Base-by-base conservation (phyloP, 1,140 invertebrate species). In the Nasonia giraulti region DNA sequence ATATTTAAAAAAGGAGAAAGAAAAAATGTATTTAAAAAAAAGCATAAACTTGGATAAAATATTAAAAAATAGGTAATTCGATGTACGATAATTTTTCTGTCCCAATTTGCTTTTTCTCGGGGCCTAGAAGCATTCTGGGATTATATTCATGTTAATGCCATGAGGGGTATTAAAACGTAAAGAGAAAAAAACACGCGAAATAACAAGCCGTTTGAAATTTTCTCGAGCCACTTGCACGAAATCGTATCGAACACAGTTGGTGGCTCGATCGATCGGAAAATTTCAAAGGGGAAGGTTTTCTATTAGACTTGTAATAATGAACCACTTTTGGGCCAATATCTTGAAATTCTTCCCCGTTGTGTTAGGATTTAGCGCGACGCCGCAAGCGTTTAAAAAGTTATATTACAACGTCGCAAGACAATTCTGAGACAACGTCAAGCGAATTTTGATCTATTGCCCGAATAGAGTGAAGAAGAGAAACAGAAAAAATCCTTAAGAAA, bases 41-140 rank as follows among this genome's bases (percentile, higher is more conserved):
- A 68, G 20, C 68, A 71, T 71, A 33, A 27, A 50, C 71, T 83
- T 69, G 23, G 85, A 84, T 68, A 84, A 69, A 82, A 31, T 75
- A 40, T 50, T 74, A 47, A n/a, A 50, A 78, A 84, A 87, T 88
- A 88, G 89, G 87, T 90, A 89, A 91, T 89, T 89, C 73, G 89
- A 90, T 90, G 89, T 89, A 88, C 79, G 84, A 80, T 84, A 62
- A 69, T 88, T 87, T 84, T 80, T 85, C 62, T 80, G 85, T 87
- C 89, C 89, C 88, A 90, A 90, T 87, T 88, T 90, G 88, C 88
- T 90, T 90, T 91, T 88, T 50, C 44, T 84, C 50, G 86, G 87
- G 87, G 89, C 87, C 89, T 90, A 85, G 84, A 90, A 90, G 90
- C 90, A 90, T 84, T 88, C 86, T 91, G 89, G 89, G 89, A 87